Conservation (phyloP, 2,797 vertebrate species). For the Anguilla marmorata region DNA sequence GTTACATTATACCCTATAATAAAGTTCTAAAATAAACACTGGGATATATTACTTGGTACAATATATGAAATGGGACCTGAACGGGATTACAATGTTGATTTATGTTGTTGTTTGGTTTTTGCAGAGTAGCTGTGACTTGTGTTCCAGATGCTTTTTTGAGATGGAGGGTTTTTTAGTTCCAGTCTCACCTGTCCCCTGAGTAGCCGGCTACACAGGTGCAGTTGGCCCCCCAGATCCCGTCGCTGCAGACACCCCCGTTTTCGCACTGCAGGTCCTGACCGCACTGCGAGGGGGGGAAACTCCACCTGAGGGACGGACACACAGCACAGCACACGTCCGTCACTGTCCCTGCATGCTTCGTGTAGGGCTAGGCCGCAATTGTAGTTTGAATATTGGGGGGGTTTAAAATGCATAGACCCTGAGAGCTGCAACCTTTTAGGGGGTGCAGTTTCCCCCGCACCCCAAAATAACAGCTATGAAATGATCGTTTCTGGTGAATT, state of each 20-base stretch:
- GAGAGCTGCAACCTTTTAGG: no score
- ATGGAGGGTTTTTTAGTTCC: no score
- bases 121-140: neutral
- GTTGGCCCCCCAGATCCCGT: constrained; percentile 77
- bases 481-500: no score
- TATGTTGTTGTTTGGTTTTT: neutral
- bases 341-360: neutral
- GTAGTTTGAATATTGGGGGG: no score
- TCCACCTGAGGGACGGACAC: constrained; percentile 71
- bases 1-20: neutral
- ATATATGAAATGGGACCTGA: neutral
- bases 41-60: neutral
- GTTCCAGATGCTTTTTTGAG: neutral
- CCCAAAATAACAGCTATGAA: no score
- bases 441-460: no score
- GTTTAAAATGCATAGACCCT: no score
- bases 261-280: constrained; percentile 76
- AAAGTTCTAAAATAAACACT: neutral
- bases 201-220: constrained; percentile 88
- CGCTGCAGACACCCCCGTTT: constrained; percentile 75
- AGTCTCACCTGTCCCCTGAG: constrained; percentile 77
- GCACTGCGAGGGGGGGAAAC: constrained; percentile 77
- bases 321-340: neutral
- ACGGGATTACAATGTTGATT: neutral
- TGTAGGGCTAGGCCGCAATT: neutral